Conservation (phyloP, 2,888 invertebrate genomes). For the Agrotis puta region DNA sequence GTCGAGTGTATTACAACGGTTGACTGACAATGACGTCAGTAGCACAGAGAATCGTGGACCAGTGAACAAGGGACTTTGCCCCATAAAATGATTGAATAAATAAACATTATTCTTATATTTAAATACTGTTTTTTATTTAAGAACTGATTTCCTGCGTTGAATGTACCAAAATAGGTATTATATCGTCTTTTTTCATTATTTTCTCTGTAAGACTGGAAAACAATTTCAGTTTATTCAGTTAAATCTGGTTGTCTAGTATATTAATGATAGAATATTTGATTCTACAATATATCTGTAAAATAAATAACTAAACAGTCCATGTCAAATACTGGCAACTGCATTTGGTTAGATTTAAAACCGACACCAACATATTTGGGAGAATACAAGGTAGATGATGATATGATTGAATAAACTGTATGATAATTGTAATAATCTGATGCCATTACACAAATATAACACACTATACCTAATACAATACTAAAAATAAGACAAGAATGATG, state of each 20-base stretch:
- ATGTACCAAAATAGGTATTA: background rate
- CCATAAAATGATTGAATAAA: slow-evolving; percentile 56
- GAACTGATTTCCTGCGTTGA: background rate
- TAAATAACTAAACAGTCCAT: background rate
- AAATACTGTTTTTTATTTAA: slow-evolving; percentile 49
- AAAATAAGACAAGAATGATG: background rate
- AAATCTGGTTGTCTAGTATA: background rate
- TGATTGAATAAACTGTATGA: no score
- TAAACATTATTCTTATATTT: slow-evolving; percentile 18
- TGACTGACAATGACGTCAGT: slow-evolving; percentile 74
- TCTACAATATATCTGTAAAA: background rate
- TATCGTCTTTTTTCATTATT: background rate
- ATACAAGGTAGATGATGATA: no score
- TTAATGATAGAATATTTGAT: no score
- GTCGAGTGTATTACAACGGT: slow-evolving; percentile 68
- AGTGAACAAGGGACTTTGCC: slow-evolving; percentile 45
- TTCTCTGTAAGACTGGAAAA: background rate
- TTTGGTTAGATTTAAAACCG: no score
- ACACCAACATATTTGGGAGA: no score
- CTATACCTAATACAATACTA: background rate
- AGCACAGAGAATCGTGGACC: slow-evolving; percentile 23
- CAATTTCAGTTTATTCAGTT: no score
- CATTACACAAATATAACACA: background rate
- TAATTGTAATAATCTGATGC: background rate
- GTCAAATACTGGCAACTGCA: no score